Conservation (phyloP, 2,113 vertebrate species). For the Pterophyllum scalare region DNA sequence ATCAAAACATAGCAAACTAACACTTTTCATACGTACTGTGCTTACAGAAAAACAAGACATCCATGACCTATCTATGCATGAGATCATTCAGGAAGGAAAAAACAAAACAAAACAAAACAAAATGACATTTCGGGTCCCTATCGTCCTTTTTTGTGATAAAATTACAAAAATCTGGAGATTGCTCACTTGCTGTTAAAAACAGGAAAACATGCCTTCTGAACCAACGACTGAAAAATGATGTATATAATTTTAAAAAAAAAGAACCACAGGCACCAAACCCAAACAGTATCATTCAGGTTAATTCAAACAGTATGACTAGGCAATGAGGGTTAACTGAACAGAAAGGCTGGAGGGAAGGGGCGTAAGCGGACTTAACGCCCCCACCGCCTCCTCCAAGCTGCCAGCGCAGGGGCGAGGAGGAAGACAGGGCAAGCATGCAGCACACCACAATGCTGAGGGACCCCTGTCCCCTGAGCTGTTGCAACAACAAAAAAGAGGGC, state of each 20-base stretch:
- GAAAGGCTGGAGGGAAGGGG: conserved; percentile 29
- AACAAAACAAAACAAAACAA: conserved; percentile 13
- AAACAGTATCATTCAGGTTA: conserved; percentile 71
- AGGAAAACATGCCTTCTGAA: conserved; percentile 55
- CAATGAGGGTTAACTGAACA: conserved; percentile 75
- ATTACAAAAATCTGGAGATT: conserved; percentile 22
- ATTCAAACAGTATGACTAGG: conserved; percentile 66
- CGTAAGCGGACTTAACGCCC: conserved; percentile 25
- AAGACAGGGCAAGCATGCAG: conserved; percentile 83
- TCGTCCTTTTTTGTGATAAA: conserved; percentile 18
- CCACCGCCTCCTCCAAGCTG: conserved; percentile 19
- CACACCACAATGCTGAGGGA: conserved; percentile 64
- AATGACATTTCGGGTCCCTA: conserved; percentile 21
- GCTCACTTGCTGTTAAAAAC: conserved; percentile 41
- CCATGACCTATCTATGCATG: conserved; percentile 32
- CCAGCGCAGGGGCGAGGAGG: conserved; percentile 70
- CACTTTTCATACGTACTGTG: conserved; percentile 46
- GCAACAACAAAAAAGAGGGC: conserved; percentile 5
- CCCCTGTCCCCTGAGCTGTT: conserved; percentile 13
- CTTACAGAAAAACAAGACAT: conserved; percentile 50
- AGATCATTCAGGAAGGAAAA: conserved; percentile 4
- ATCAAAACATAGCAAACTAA: conserved; percentile 51
- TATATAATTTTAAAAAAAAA: background rate
- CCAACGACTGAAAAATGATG: conserved; percentile 25
- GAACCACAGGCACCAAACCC: conserved; percentile 74